Percentiles rank a stretch among this genome's conserved stretches.
Evolutionary conservation across 2,888 invertebrate genomes (phyloP).

Genomic region (Linyphia triangularis): DNA sequence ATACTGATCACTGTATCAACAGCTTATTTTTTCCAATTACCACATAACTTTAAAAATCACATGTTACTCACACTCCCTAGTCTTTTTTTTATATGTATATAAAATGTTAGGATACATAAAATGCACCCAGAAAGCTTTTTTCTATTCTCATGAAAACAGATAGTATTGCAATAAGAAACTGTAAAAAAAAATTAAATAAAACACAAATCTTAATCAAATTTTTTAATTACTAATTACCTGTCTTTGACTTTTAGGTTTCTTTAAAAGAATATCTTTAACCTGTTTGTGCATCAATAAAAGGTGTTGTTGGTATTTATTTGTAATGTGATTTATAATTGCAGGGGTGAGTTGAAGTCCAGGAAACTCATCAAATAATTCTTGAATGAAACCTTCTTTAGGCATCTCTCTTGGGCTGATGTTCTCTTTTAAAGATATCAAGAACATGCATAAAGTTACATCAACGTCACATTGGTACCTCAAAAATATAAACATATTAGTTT

Average conservation of each 20-base stretch:
- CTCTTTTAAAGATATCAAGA: background rate
- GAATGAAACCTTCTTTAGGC: conserved; percentile 8
- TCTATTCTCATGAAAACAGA: too few relatives aligned
- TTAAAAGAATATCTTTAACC: conserved; percentile 33
- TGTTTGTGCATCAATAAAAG: conserved; percentile 19
- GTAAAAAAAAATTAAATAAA: too few relatives aligned
- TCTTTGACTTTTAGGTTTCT: conserved; percentile 30
- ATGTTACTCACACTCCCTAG: too few relatives aligned
- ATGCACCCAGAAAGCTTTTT: too few relatives aligned
- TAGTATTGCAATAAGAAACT: too few relatives aligned
- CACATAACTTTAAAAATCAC: too few relatives aligned
- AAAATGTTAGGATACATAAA: too few relatives aligned
- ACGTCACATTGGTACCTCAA: background rate
- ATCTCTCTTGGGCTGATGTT: background rate
- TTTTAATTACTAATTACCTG: conserved; percentile 22
- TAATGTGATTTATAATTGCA: conserved; percentile 27
- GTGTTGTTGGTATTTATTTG: conserved; percentile 49
- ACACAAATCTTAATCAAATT: too few relatives aligned
- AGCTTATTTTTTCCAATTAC: too few relatives aligned
- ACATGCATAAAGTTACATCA: background rate
- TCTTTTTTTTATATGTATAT: too few relatives aligned
- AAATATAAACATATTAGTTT: too few relatives aligned
- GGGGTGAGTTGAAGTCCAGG: conserved; percentile 46
- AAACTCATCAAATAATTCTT: conserved; percentile 54
- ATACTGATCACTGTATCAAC: too few relatives aligned